These are phyloP conservation scores for Heliothis virescens DNA, from an alignment of 1,140 invertebrate genomes.

Conservation along the genomic window DNA sequence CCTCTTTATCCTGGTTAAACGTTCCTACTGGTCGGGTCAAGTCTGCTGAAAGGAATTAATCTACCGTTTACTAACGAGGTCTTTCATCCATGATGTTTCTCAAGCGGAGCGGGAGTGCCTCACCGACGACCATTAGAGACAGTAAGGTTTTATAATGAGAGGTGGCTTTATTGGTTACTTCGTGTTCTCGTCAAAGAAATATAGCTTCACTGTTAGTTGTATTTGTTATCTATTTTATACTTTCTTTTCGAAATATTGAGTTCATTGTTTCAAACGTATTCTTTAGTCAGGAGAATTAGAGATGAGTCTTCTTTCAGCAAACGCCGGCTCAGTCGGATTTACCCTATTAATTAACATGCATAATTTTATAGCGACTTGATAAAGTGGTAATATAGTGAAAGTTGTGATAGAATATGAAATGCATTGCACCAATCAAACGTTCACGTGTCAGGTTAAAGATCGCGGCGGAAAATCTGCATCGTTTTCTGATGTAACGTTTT, in stretches of 20 bases:
- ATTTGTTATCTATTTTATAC: too few species aligned
- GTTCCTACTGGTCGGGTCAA: background rate
- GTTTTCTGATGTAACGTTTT: background rate
- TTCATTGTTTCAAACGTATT: too few species aligned
- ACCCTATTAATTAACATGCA: too few species aligned
- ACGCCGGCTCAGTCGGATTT: too few species aligned
- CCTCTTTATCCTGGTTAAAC: conserved; percentile 1
- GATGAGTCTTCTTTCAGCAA: too few species aligned
- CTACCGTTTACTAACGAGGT: conserved; percentile 22
- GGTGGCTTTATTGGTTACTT: background rate
- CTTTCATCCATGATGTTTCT: conserved; percentile 22
- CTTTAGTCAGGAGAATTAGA: too few species aligned
- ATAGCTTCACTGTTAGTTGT: background rate
- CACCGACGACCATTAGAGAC: background rate
- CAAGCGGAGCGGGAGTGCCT: background rate
- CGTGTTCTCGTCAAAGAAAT: background rate
- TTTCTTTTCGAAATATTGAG: too few species aligned
- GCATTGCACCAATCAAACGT: too few species aligned
- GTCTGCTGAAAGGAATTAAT: conserved; percentile 36
- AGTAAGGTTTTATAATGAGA: background rate
- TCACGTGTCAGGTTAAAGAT: conserved; percentile 14
- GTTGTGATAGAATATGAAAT: too few species aligned
- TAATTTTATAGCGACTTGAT: too few species aligned
- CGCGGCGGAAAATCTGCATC: background rate
- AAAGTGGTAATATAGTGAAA: too few species aligned